Base-by-base conservation (phyloP, 2,888 invertebrate species). In the Petrophora chlorosata region DNA sequence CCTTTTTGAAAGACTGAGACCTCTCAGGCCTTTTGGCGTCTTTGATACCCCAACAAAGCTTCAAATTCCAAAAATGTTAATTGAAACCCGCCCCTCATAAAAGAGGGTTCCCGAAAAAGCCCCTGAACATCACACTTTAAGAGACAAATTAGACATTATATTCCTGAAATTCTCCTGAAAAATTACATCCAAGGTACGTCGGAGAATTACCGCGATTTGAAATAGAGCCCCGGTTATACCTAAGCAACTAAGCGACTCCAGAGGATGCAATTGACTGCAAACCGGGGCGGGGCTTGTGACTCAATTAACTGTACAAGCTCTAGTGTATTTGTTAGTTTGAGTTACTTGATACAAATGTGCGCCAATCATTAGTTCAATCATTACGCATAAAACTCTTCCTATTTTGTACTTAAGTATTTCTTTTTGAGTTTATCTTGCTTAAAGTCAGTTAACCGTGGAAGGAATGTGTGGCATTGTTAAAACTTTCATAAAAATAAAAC, bases 131-230 rank as follows among this genome's bases (percentile, higher is more conserved):
- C 42, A 38, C 26, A 49, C 38, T 49, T 34, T 29, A 22, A 22
- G 29, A 36, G 34, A 39, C 38, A 49, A 49, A 49, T 39, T 50
- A 32, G 17, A 41, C 23, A 25, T 30, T 41, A 34, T 33, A 19
- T 9, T 22, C 32, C 17, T 9, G 25, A 35, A 41, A 40, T 10
- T 15, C 16, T 38, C 10, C 14, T 39, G 49, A 40, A 53, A 38
- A 44, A 41, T 39, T 19, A 26, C 40, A 48, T 41, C 36, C 19
- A 28, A 47, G 30, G 39, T 40, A 33, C 38, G 26, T 23, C 7
- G 22, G 41, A 30, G 34, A 33, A 50, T 42, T 42, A 42, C 42
- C 16, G 41, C 32, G 33, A 10, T n/a, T 9, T 22, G 22, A 22
- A 43, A 36, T 26, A 26, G 22, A 43, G 5, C 5, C 3, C 7